Conservation (phyloP, 2,888 invertebrate species). For the Caradrina kadenii region DNA sequence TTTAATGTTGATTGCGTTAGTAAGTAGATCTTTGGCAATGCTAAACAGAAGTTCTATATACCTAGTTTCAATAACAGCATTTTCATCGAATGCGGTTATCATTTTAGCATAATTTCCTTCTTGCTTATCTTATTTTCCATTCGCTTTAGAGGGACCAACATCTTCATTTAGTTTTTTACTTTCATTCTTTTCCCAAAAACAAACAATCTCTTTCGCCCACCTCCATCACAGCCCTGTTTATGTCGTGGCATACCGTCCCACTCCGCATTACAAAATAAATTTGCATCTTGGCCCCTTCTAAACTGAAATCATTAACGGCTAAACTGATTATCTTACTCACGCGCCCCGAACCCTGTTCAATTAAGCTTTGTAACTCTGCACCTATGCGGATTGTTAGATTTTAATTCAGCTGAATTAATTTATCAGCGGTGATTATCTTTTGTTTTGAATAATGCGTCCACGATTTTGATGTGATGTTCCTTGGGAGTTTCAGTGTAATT, state of each 20-base stretch:
- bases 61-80: neutral
- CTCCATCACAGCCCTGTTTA: constrained; percentile 42
- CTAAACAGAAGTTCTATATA: too few relatives aligned
- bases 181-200: neutral
- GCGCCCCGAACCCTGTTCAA: constrained; percentile 84
- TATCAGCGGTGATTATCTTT: constrained; percentile 63
- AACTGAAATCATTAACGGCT: constrained; percentile 88
- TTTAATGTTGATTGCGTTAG: neutral
- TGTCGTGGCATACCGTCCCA: constrained; percentile 76
- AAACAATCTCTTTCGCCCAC: neutral
- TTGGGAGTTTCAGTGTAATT: constrained; percentile 15
- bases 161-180: too few relatives aligned
- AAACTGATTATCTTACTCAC: constrained; percentile 89
- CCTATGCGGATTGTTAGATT: constrained; percentile 86
- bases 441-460: constrained; percentile 63
- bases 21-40: neutral
- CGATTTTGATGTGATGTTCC: constrained; percentile 55
- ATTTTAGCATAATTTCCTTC: neutral
- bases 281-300: constrained; percentile 85
- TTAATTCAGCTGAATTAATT: constrained; percentile 66
- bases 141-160: neutral
- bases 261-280: constrained; percentile 80
- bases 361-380: constrained; percentile 88
- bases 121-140: neutral
- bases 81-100: neutral